Conservation (phyloP, 2,113 vertebrate species). For the Xiphophorus hellerii region DNA sequence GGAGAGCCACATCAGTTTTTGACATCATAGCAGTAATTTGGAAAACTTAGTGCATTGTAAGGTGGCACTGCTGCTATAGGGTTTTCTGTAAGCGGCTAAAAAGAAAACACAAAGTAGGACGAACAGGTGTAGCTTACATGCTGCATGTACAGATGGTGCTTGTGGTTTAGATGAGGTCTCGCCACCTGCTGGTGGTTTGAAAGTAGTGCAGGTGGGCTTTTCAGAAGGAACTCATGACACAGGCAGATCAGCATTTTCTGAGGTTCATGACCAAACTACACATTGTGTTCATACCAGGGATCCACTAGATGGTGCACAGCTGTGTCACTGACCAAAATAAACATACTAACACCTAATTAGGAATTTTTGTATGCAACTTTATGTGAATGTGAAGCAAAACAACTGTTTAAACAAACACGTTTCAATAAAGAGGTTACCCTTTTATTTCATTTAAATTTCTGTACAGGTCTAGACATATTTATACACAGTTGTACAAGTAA, state of each 20-base stretch:
- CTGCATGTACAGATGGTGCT: background rate
- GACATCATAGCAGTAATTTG: background rate
- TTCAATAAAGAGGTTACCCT: slow-evolving; percentile 64
- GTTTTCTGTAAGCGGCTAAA: background rate
- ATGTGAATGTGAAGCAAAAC: background rate
- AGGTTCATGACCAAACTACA: background rate
- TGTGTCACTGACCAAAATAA: background rate
- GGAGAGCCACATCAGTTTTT: background rate
- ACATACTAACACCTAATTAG: background rate
- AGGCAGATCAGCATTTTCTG: background rate
- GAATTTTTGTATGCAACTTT: background rate
- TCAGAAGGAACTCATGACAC: background rate
- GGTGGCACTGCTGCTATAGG: background rate
- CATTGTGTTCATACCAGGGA: background rate
- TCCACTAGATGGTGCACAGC: background rate
- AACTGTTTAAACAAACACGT: background rate
- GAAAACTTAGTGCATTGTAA: background rate
- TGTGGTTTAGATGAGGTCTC: background rate
- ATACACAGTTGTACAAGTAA: slow-evolving; percentile 69
- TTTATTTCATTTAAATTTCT: slow-evolving; percentile 77
- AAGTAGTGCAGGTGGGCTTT: slow-evolving; percentile 2
- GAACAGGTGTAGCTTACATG: background rate
- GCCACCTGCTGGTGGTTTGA: slow-evolving; percentile 61
- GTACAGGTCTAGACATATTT: slow-evolving; percentile 77
- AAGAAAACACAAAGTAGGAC: background rate